phyloP scores from a whole-genome alignment of 2,888 invertebrate genomes.

The Malthinus seriepunctatus region DNA sequence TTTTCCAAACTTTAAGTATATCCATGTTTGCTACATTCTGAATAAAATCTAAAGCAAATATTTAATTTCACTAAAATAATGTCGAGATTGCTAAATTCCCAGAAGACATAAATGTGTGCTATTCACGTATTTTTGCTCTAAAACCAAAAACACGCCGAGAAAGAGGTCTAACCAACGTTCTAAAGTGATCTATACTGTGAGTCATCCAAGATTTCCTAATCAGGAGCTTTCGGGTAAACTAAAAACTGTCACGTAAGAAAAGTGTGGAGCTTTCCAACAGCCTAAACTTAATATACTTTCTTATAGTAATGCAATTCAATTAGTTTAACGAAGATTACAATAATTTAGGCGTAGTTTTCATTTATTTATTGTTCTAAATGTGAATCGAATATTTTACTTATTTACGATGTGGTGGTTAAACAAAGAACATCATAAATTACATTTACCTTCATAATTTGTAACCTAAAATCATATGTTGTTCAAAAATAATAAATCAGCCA shows the following conservation, averaged over 20 bases:
- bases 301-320: neutral
- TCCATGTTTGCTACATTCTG: neutral
- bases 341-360: too few species aligned
- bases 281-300: too few species aligned
- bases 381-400: too few species aligned
- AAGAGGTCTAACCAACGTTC: slow-evolving; percentile 38
- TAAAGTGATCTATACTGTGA: slow-evolving; percentile 34
- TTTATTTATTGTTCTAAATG: too few species aligned
- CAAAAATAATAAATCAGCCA: too few species aligned
- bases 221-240: slow-evolving; percentile 4
- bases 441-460: too few species aligned
- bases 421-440: too few species aligned
- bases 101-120: slow-evolving; percentile 36
- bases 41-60: slow-evolving; percentile 6
- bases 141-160: slow-evolving; percentile 40
- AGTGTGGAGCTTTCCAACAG: neutral
- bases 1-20: slow-evolving; percentile 1
- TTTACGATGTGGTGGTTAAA: too few species aligned
- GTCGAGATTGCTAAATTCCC: neutral
- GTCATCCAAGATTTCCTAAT: slow-evolving; percentile 41
- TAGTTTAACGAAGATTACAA: too few species aligned
- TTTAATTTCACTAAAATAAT: slow-evolving; percentile 8
- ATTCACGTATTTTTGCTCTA: slow-evolving; percentile 41
- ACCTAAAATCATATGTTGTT: too few species aligned
- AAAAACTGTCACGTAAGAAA: neutral